Evolutionary conservation across 37 sponge, comb jelly and placozoan genomes (phyloP).

Genomic region (Halisarca cf. caerulea): DNA sequence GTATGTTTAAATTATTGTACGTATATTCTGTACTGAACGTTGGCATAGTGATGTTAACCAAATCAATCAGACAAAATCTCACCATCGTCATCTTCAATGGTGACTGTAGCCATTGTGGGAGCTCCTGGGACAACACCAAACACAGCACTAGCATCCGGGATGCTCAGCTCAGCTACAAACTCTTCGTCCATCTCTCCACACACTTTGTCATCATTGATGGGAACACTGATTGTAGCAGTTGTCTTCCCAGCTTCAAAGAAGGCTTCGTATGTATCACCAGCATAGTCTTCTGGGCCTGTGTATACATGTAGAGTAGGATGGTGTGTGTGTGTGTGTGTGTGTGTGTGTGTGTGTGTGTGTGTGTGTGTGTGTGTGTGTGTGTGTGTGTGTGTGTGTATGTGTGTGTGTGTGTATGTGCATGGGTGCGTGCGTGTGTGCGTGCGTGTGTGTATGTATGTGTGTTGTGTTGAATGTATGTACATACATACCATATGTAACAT

Average conservation of each 20-base stretch:
- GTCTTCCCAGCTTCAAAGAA: not conserved
- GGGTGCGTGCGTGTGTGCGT: no score
- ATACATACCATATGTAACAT: no score
- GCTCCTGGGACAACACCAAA: not conserved
- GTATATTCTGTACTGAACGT: no score
- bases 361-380: conserved; percentile 3
- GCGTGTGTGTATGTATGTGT: no score
- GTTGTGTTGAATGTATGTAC: no score
- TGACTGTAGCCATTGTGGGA: not conserved
- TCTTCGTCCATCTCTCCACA: not conserved
- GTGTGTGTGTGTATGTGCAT: no score
- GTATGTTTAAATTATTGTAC: no score
- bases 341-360: not conserved
- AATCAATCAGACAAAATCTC: not conserved
- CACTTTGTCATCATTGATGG: not conserved
- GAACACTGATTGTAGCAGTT: not conserved
- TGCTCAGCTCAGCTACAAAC: not conserved
- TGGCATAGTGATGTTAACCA: not conserved
- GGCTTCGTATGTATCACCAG: not conserved
- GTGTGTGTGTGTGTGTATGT: no score
- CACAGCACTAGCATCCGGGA: not conserved
- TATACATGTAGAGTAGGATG: conserved; percentile 16
- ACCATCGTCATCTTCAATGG: conserved; percentile 38
- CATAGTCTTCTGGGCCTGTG: not conserved
- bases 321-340: no score